Evolutionary conservation across 1,140 invertebrate genomes (phyloP), one percentile per base, ranked within the genome.

Genomic region (Micrasema minimum): DNA sequence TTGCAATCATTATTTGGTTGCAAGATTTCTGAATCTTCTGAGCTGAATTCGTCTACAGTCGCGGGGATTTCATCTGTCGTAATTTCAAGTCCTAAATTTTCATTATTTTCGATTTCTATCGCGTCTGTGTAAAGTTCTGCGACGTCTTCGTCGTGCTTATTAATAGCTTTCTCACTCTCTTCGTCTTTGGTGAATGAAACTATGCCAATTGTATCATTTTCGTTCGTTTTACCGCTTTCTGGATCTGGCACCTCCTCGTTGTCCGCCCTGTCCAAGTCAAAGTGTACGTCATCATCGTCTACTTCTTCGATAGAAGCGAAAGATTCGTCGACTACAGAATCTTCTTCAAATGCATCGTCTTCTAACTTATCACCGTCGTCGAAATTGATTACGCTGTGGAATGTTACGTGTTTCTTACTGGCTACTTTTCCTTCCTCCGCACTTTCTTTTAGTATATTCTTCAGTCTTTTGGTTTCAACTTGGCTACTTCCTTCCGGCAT

Each of bases 381-480:
- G 22, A 75, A 75, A 31, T 69, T 67, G 37, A 75, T 75, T 12
- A 75, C 51, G 38, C 48, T 75, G 18, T 75, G 66, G 62, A 75
- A 75, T 65, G 74, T 75, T 20, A 75, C 74, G 48, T 67, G 70
- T 38, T 75, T 75, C 45, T 75, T 75, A 66, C n/a, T 48, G 18
- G 64, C 69, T 18, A 35, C 59, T 37, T 16, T 45, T 45, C 55
- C 66, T 1, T 71, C 72, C 38, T 51, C 59, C 37, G 14, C 41
- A 35, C 35, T 57, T 18, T 71, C 72, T 69, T 59, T 75, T 5
- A 72, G 31, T 43, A 71, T 75, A 43, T 75, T 71, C 23, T 72
- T 75, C 61, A 71, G 51, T 37, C 46, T 68, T 67, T 16, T 67
- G 5, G 20, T 43, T 43, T 67, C 65, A 12, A 35, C 43, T 2